These are phyloP conservation scores for Rynchops niger DNA, from an alignment of 2,113 vertebrate genomes.

Conservation along the genomic window DNA sequence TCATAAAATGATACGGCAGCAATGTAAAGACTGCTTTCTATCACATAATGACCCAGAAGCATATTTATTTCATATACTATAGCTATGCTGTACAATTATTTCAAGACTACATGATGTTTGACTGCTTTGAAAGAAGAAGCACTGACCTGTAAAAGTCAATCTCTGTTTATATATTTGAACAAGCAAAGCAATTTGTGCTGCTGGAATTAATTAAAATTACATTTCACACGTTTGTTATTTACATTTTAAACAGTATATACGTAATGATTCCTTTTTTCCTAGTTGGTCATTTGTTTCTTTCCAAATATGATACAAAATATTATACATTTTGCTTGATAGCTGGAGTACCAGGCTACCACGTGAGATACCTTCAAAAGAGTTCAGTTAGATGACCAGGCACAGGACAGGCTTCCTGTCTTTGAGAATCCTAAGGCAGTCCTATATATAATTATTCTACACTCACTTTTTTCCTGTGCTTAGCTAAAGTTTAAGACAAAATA, in stretches of 20 bases:
- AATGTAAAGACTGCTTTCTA: background rate
- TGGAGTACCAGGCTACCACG: background rate
- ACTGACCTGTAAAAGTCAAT: background rate
- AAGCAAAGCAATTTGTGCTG: constrained; percentile 17
- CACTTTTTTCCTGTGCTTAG: background rate
- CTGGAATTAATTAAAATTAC: background rate
- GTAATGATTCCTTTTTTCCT: background rate
- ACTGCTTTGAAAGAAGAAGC: background rate
- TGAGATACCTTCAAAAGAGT: background rate
- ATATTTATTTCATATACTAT: background rate
- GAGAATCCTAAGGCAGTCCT: background rate
- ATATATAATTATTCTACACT: background rate
- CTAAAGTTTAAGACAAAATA: background rate
- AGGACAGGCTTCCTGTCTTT: background rate
- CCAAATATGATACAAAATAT: background rate
- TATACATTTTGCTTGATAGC: background rate
- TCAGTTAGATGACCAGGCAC: background rate
- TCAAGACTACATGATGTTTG: background rate
- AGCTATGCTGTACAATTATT: background rate
- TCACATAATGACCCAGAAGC: background rate
- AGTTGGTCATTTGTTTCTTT: background rate
- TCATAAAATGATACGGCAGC: background rate
- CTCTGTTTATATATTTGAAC: constrained; percentile 1
- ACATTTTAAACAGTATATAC: background rate
- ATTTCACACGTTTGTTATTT: background rate